Base-by-base conservation (phyloP, 2,888 invertebrate species). In the Eilema griseolum region DNA sequence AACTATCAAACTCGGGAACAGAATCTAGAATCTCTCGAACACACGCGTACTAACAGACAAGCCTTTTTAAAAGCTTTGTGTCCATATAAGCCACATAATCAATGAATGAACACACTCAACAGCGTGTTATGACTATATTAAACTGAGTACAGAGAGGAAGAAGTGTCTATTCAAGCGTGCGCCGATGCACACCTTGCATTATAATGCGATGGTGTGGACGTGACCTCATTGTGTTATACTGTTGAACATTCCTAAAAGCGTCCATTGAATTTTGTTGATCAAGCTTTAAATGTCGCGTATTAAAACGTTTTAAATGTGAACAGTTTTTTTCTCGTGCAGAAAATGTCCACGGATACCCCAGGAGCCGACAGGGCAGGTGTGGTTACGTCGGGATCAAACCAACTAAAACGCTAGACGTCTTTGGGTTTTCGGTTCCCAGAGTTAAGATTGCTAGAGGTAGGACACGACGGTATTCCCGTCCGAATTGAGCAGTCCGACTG, bases 101-200 rank as follows among this genome's bases (percentile, higher is more conserved):
- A 37, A 66, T 66, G 37, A 60, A 60, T 41, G 26, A 37, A 57
- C 24, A 59, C 23, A 61, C 16, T 31, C 24, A 62, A 68, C 33
- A 68, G 8, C 52, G 37, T 57, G 61, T 62, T 33, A 68, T 24
- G 23, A 23, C 26, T 33, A 63, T n/a, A 61, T 73, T 67, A 80
- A 74, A 37, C 66, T 66, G 65, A 71, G 67, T 79, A 57, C 56
- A 61, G 52, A 70, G 79, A 81, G 82, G 80, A 80, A 67, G 69
- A 61, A 28, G 63, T 61, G 52, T 66, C 64, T 62, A 79, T 72
- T 69, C 69, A 79, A 46, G 69, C 71, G 71, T 70, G 70, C 31
- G 14, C 16, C 14, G 64, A 12, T 31, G 64, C 64, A 52, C 80
- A 77, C 66, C 65, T 79, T 72, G 80, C 80, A 79, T 80, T 64